Evolutionary conservation across 2,113 vertebrate genomes (phyloP).

Genomic region (Vombatus ursinus): DNA sequence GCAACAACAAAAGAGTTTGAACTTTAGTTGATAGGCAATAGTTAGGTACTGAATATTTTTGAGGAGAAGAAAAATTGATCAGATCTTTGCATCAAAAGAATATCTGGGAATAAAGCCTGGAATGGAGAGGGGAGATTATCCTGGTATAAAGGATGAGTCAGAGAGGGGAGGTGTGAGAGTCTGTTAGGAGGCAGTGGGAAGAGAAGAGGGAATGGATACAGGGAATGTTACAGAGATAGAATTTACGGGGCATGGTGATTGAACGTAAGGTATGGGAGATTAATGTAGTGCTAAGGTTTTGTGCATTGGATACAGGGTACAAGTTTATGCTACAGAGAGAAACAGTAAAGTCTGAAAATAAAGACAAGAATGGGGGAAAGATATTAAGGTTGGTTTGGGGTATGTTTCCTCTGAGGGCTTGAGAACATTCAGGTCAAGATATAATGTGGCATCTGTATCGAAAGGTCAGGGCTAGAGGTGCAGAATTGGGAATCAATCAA

Average conservation of each 20-base stretch:
- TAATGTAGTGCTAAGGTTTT: neutral
- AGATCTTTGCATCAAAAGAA: neutral
- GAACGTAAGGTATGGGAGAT: neutral
- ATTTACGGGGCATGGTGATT: neutral
- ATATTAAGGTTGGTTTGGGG: too few species aligned
- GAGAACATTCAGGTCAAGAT: too few species aligned
- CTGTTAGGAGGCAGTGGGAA: neutral
- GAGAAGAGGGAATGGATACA: neutral
- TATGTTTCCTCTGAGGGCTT: too few species aligned
- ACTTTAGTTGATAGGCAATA: neutral
- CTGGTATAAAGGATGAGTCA: neutral
- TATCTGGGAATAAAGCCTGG: neutral
- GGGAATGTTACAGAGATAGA: too few species aligned
- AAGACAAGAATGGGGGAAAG: too few species aligned
- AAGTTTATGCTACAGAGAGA: too few species aligned
- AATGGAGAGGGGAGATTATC: neutral
- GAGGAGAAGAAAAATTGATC: neutral
- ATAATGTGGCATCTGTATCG: too few species aligned
- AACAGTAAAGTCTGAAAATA: too few species aligned
- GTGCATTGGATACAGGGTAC: neutral
- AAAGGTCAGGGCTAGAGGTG: too few species aligned
- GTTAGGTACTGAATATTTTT: neutral
- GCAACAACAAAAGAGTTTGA: neutral
- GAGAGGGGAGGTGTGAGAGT: neutral
- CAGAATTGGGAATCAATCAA: too few species aligned